These are phyloP conservation scores for Neotoma lepida DNA, from an alignment of 2,113 vertebrate species.

Conservation along the genomic window DNA sequence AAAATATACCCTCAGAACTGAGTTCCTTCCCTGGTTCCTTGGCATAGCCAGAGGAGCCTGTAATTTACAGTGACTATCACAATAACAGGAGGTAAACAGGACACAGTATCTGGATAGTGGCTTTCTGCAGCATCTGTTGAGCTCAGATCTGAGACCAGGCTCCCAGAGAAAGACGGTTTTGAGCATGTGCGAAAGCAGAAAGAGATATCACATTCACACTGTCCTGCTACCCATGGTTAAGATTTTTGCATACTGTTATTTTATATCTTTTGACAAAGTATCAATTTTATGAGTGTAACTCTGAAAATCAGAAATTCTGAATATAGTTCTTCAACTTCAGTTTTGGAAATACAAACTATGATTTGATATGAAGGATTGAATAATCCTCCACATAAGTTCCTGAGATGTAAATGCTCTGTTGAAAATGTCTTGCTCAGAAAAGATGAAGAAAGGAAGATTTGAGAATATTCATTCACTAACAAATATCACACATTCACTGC, in stretches of 20 bases:
- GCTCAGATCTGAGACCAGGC: background rate
- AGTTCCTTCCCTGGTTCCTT: background rate
- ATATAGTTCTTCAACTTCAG: background rate
- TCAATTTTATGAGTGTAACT: background rate
- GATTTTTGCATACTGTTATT: background rate
- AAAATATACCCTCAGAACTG: background rate
- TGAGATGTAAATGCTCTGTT: background rate
- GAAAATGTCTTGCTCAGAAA: slow-evolving; percentile 27
- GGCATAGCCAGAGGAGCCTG: background rate
- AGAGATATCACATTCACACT: too few species aligned
- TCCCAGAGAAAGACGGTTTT: background rate
- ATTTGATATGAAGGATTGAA: background rate
- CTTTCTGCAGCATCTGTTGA: background rate
- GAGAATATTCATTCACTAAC: slow-evolving; percentile 19
- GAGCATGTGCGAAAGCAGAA: accelerated
- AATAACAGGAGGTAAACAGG: background rate
- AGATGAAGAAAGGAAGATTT: background rate
- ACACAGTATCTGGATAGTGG: background rate
- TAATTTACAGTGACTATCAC: background rate
- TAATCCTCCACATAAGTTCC: background rate
- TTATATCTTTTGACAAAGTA: background rate
- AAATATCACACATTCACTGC: background rate
- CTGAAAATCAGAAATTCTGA: background rate
- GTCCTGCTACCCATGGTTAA: background rate
- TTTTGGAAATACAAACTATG: background rate